A percentile compares a stretch with the other conserved stretches of the same genome.
phyloP scores from a whole-genome alignment of 2,797 vertebrate species.

The Alcedo atthis region DNA sequence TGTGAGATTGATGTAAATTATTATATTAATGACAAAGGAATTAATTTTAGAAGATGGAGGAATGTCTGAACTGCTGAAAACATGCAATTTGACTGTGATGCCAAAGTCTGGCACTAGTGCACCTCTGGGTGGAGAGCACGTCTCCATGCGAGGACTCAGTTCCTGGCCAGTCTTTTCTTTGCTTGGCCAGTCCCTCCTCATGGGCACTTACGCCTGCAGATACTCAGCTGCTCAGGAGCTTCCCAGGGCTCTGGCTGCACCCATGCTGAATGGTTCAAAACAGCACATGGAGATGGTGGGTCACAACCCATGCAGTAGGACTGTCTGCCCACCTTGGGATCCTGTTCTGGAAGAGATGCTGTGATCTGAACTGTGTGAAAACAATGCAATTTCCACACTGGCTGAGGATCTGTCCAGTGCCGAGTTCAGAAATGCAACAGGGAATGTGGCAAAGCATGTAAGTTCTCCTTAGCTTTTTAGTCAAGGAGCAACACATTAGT shows the following conservation, averaged over 20 bases:
- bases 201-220: rapidly evolving
- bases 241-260: not conserved
- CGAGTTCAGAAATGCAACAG: not conserved
- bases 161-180: not conserved
- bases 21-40: not conserved
- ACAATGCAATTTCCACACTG: not conserved
- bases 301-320: not conserved
- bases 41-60: not conserved
- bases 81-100: not conserved
- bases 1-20: not conserved
- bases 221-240: not conserved
- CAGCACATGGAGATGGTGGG: not conserved
- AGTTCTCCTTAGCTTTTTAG: not conserved
- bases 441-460: not conserved
- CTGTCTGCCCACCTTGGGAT: not conserved
- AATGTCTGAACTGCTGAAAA: not conserved
- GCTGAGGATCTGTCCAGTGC: not conserved
- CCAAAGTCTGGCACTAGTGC: not conserved
- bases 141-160: rapidly evolving
- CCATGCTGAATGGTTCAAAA: not conserved
- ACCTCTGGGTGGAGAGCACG: not conserved
- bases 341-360: not conserved
- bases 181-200: not conserved
- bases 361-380: not conserved
- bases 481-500: not conserved